Evolutionary conservation across 1,140 invertebrate genomes (phyloP), one percentile per base, ranked within the genome.

Genomic region (Meloidogyne hapla): DNA sequence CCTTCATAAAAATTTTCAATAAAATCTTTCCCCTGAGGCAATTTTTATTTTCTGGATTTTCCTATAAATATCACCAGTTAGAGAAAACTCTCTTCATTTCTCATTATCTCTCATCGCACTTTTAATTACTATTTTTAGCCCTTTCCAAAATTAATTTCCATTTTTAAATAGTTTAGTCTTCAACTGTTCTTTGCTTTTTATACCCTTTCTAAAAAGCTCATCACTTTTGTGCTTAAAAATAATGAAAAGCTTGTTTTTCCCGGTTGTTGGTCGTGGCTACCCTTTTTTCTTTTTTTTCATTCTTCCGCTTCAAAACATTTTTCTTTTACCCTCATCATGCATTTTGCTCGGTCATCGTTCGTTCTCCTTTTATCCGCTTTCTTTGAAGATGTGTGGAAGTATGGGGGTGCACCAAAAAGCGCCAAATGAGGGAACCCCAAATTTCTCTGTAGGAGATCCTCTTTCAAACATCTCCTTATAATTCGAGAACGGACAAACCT

Each of bases 131-230:
- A n/a, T 56, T 56, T n/a, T 5, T n/a, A 6, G 1, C 6, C 6
- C 12, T 56, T 56, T 56, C n/a, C n/a, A 6, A n/a, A 56, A 56
- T 56, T 56, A 56, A 56, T 56, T 56, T 56, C 48, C 48, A 48
- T 48, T 56, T 56, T 56, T 56, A 56, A 56, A 56, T 56, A 56
- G 48, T 56, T 56, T 56, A 56, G 48, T 56, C 48, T 56, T 56
- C 40, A 42, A 42, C 9, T 42, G 40, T 13, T 56, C 48, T 56
- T 56, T 56, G 48, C 48, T 56, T 56, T 21, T 56, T 56, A 56
- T 56, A n/a, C 48, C n/a, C 3, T 21, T 56, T n/a, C 18, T 6
- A 1, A 56, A 56, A 56, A 56, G 48, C 48, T 56, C 48, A 56
- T 56, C 48, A 56, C 48, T 56, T 56, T 56, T 56, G 48, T 56